Evolutionary conservation across 2,113 vertebrate genomes (phyloP).

Genomic region (Pomatorhinus ruficollis): DNA sequence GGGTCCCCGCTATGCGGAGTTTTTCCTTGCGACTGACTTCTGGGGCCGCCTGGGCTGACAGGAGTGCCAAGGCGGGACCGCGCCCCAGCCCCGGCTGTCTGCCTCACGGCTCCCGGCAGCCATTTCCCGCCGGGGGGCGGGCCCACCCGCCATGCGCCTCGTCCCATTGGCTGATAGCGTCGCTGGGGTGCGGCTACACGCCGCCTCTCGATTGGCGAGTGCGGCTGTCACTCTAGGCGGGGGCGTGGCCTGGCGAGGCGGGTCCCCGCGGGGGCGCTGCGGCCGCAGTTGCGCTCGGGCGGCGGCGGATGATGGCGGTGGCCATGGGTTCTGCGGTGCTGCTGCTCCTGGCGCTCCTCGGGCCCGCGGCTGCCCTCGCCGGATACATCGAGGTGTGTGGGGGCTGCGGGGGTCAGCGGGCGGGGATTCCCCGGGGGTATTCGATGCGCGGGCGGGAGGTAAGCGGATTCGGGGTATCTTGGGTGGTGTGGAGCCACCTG

Average conservation of each 20-base stretch:
- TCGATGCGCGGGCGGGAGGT: not conserved
- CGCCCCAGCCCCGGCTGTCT: rapidly evolving
- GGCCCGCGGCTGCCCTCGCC: slow-evolving; percentile 71
- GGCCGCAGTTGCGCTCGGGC: slow-evolving; percentile 37
- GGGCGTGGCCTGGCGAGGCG: slow-evolving; percentile 25
- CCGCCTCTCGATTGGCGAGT: rapidly evolving
- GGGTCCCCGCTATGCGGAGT: not conserved
- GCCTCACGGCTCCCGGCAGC: not conserved
- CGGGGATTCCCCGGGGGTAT: not conserved
- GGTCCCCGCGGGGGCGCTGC: slow-evolving; percentile 50
- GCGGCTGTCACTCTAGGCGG: rapidly evolving
- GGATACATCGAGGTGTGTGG: slow-evolving; percentile 85
- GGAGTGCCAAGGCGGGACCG: rapidly evolving
- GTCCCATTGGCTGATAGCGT: not conserved
- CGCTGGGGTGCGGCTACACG: rapidly evolving
- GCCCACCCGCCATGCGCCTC: rapidly evolving
- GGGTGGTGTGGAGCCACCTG: not conserved
- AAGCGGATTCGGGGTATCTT: not conserved
- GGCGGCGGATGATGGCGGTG: not conserved
- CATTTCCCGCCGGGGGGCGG: not conserved
- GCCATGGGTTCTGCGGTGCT: not conserved
- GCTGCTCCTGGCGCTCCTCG: slow-evolving; percentile 75
- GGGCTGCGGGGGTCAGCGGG: too few relatives aligned
- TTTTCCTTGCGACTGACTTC: rapidly evolving
- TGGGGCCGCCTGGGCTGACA: rapidly evolving